A percentile compares a stretch with the other conserved stretches of the same genome.
These are phyloP conservation scores for Allygus modestus DNA, from an alignment of 2,888 invertebrate species.

Conservation along the genomic window DNA sequence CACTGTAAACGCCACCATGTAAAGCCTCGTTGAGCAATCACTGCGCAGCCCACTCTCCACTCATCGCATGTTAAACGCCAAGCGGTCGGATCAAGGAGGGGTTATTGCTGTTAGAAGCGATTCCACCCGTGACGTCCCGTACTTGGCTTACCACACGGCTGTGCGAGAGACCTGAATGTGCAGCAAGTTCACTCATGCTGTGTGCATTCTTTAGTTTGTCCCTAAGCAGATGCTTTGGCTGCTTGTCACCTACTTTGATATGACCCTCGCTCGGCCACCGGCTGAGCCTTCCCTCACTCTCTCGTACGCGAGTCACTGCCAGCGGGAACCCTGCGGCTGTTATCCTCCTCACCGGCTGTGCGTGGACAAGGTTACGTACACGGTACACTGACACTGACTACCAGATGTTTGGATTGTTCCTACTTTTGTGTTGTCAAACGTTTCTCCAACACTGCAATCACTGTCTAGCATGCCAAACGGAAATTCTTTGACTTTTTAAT, in stretches of 20 bases:
- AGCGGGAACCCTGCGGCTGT: slow-evolving; percentile 33
- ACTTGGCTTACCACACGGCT: background rate
- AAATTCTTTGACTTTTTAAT: too few species aligned
- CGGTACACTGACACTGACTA: background rate
- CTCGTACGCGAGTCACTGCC: slow-evolving; percentile 7
- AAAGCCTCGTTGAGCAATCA: background rate
- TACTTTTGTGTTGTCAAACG: too few species aligned
- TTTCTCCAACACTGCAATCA: too few species aligned
- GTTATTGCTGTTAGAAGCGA: background rate
- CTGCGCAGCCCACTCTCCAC: background rate
- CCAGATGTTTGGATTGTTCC: background rate
- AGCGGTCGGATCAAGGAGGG: background rate
- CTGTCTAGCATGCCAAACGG: too few species aligned
- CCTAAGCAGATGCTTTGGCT: slow-evolving; percentile 62
- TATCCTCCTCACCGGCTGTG: slow-evolving; percentile 24
- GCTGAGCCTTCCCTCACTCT: slow-evolving; percentile 61
- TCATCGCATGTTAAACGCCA: background rate
- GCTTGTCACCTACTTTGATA: slow-evolving; percentile 59
- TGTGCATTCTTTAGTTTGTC: slow-evolving; percentile 63
- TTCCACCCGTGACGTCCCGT: background rate
- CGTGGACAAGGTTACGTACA: background rate
- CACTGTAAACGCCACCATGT: background rate
- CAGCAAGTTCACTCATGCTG: slow-evolving; percentile 61
- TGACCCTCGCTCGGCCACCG: slow-evolving; percentile 68
- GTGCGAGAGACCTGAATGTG: slow-evolving; percentile 1